Conservation (phyloP, 2,888 invertebrate species). For the Glaucopsyche alexis region DNA sequence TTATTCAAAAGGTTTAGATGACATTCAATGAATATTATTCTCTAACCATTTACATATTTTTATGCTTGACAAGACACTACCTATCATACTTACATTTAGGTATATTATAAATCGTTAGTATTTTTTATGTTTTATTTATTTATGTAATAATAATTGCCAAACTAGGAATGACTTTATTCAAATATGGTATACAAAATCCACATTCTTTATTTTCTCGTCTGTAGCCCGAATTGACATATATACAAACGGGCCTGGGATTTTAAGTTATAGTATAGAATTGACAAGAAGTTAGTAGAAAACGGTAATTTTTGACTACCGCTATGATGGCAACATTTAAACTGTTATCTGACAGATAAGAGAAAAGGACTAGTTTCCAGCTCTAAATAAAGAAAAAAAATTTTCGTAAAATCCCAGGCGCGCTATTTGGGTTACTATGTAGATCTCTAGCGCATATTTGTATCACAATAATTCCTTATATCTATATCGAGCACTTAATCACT, state of each 20-base stretch:
- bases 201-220: not conserved
- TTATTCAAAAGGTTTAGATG: too few species aligned
- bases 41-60: too few species aligned
- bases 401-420: slow-evolving; percentile 7
- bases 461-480: slow-evolving; percentile 25
- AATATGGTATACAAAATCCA: slow-evolving; percentile 1
- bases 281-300: not conserved
- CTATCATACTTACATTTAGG: not conserved
- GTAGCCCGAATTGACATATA: not conserved
- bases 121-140: not conserved
- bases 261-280: not conserved
- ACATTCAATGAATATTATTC: too few species aligned
- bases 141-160: not conserved
- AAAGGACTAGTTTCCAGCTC: not conserved
- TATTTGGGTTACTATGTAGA: not conserved
- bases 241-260: not conserved
- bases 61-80: too few species aligned
- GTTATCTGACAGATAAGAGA: not conserved
- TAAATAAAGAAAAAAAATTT: not conserved
- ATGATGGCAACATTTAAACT: not conserved
- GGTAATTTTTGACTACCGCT: not conserved
- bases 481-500: slow-evolving; percentile 2
- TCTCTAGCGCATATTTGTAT: slow-evolving; percentile 15
- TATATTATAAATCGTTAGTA: not conserved
- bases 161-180: not conserved